Percentiles rank a stretch among this genome's conserved stretches.
Conservation (phyloP, 2,797 vertebrate genomes). For the Syndactyla subalaris region DNA sequence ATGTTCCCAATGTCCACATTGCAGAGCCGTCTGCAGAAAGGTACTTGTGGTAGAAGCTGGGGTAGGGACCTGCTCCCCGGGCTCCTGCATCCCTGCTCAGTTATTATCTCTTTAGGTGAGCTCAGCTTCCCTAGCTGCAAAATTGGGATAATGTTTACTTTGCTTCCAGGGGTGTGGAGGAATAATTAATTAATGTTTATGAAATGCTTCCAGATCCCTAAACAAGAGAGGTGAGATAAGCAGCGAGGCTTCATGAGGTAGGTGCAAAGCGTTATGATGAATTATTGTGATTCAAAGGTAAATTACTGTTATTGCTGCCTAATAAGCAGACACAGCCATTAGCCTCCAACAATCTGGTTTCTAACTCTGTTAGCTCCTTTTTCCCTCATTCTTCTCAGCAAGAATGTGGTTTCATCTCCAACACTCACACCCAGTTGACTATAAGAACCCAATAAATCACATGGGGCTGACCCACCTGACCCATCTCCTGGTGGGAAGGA, state of each 20-base stretch:
- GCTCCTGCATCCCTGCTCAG: not conserved
- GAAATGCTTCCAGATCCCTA: slow-evolving; percentile 20
- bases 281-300: slow-evolving; percentile 6
- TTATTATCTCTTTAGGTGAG: not conserved
- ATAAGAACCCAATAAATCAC: accelerated
- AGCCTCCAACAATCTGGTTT: not conserved
- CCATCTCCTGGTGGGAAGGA: not conserved
- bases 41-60: not conserved
- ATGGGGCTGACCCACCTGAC: not conserved
- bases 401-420: not conserved
- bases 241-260: not conserved
- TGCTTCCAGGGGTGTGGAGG: slow-evolving; percentile 34
- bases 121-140: not conserved
- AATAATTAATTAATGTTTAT: slow-evolving; percentile 53
- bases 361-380: not conserved
- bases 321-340: not conserved
- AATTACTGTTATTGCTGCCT: slow-evolving; percentile 23
- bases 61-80: not conserved
- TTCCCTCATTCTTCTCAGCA: not conserved
- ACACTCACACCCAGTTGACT: not conserved
- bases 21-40: not conserved
- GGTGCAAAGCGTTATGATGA: not conserved
- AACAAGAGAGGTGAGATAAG: slow-evolving; percentile 34
- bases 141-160: slow-evolving; percentile 11
- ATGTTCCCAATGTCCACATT: accelerated